Base-by-base conservation (phyloP, 2,797 vertebrate species). In the Anguilla megastoma region DNA sequence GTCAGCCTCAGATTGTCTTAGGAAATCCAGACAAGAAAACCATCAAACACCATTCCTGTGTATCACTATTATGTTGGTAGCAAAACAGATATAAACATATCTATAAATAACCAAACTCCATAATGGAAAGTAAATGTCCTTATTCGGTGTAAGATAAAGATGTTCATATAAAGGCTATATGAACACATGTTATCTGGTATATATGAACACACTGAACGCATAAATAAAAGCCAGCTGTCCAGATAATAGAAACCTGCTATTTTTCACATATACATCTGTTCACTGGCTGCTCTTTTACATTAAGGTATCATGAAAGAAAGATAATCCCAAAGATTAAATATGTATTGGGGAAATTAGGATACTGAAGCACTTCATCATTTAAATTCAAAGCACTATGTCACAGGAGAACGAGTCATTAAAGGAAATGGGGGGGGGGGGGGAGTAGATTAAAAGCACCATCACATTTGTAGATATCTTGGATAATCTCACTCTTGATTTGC, bases 321-420 rank as follows among this genome's bases (percentile, higher is more conserved):
- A 95, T 96, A 94, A 95, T 96, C 91, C 91, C 94, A 95, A 94
- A 96, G 95, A 96, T 97, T 96, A 96, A 96, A 97, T 96, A 97
- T 97, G 95, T 95, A 96, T 96, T n/a, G 94, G 94, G 92, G 91
- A 93, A 96, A 96, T 95, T 95, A 97, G 94, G 92, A 92, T 91
- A 94, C 95, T 95, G 92, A 93, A 95, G 95, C 95, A 95, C 96
- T 95, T 94, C 95, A 96, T 96, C 95, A 96, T 95, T 96, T 95
- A 95, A 95, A 96, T 96, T 96, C 95, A 96, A 96, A 96, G 95
- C 93, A 94, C 93, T 95, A 92, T 92, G 95, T 95, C 94, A 93
- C 94, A 93, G 90, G 87, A 93, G 86, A 90, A 90, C 88, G 89
- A 91, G 95, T 96, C 95, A 96, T 96, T 96, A 96, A 91, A 93